Evolutionary conservation across 2,113 vertebrate genomes (phyloP), one percentile per base, ranked within the genome.

Genomic region (Mormyrus lacerda): DNA sequence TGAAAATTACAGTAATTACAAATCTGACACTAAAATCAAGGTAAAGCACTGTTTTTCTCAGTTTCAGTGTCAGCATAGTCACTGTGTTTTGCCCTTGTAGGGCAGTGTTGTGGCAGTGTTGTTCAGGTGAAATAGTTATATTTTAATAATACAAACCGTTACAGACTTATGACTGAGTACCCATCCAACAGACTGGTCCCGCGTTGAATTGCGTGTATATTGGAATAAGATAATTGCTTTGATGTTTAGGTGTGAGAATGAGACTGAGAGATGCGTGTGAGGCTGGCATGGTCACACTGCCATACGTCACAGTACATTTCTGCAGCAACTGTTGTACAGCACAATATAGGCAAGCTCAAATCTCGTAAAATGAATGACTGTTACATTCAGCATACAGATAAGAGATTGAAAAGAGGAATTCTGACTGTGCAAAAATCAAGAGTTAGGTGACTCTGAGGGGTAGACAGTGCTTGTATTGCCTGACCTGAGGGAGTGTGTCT

Each of bases 401-500:
- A 27, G n/a, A 65, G 58, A 65, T n/a, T 27, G n/a, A 65, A n/a
- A 61, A 61, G 21, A 61, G 58, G 24, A n/a, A 65, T 65, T 27
- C n/a, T 65, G 58, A 65, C 58, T n/a, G 55, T 58, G 58, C n/a
- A 69, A 31, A 69, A 69, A 69, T 69, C n/a, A 13, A 11, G 61
- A 69, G n/a, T 69, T 11, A 31, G 61, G n/a, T 69, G 61, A 69
- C 61, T 51, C 48, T 27, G 58, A 65, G 58, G 24, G 58, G 58
- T 65, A 10, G 48, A 11, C 48, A 50, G 8, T 45, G 44, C 2
- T 45, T 45, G 44, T 45, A 45, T 50, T 50, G 48, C 11, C 48
- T 50, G 48, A 50, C 48, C n/a, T 50, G 48, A 50, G 48, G 48
- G 48, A 27, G 0, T 86, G n/a, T 1, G 92, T 50, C 85, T 92